These are phyloP conservation scores for Limnephilus auricula DNA, from an alignment of 2,888 invertebrate genomes.

Conservation along the genomic window DNA sequence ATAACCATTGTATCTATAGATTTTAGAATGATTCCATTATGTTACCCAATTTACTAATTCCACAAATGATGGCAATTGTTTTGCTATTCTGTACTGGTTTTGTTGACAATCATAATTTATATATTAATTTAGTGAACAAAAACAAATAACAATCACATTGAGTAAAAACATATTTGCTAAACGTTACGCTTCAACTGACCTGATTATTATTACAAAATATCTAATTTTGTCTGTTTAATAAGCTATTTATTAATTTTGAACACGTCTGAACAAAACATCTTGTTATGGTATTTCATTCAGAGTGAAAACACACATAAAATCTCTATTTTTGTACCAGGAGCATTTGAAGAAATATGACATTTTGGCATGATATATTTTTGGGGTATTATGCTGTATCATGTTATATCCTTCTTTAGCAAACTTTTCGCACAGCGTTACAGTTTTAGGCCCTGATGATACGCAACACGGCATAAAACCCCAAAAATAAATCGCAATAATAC, in stretches of 20 bases:
- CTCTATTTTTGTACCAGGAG: no score
- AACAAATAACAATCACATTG: not conserved
- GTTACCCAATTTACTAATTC: not conserved
- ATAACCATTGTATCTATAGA: not conserved
- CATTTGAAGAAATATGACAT: no score
- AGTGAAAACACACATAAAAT: no score
- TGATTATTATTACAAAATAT: not conserved
- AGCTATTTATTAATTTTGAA: not conserved
- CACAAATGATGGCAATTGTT: not conserved
- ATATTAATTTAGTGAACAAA: not conserved
- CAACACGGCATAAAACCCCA: no score
- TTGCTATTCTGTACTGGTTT: not conserved
- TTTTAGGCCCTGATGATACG: no score
- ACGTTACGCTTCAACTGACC: not conserved
- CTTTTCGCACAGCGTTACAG: no score
- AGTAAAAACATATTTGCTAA: not conserved
- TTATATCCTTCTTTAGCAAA: no score
- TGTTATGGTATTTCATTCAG: not conserved
- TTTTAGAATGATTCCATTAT: not conserved
- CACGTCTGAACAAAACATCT: not conserved
- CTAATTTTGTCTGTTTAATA: not conserved
- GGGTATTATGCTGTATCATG: no score
- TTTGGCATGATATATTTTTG: no score
- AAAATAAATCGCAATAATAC: no score
- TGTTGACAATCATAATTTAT: not conserved